Conservation (phyloP, 2,113 vertebrate genomes). For the Ranitomeya imitator region DNA sequence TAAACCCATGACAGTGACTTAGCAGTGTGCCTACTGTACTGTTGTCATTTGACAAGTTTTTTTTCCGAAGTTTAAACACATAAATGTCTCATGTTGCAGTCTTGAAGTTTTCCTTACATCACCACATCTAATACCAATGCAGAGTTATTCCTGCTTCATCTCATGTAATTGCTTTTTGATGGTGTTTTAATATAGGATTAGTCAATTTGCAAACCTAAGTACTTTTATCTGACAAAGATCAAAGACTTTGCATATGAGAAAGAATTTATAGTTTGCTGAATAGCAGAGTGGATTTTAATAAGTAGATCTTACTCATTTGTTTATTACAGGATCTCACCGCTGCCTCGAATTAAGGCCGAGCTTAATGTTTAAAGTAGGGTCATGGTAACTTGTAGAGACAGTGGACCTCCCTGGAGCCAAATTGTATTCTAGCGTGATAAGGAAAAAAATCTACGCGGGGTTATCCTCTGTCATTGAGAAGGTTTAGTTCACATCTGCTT, state of each 20-base stretch:
- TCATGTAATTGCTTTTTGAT: background rate
- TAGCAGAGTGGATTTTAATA: conserved; percentile 6
- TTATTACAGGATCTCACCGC: background rate
- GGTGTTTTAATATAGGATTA: conserved; percentile 16
- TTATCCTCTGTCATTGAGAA: background rate
- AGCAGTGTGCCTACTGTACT: background rate
- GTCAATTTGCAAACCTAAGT: conserved; percentile 18
- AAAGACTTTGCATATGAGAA: background rate
- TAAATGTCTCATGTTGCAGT: background rate
- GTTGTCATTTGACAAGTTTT: background rate
- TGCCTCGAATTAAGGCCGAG: background rate
- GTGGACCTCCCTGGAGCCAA: background rate
- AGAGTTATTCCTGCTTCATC: background rate
- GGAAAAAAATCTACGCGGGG: background rate
- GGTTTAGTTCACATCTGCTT: background rate
- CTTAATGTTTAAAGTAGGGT: background rate
- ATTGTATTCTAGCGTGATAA: background rate
- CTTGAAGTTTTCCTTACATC: conserved; percentile 5
- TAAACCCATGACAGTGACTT: no score
- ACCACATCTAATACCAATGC: background rate
- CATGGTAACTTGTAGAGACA: background rate
- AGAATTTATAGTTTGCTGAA: conserved; percentile 7
- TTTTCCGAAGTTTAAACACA: background rate
- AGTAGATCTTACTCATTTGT: background rate
- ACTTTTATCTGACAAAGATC: conserved; percentile 26